Evolutionary conservation across 1,140 invertebrate genomes (phyloP).

Genomic region (Brachionus rubens): DNA sequence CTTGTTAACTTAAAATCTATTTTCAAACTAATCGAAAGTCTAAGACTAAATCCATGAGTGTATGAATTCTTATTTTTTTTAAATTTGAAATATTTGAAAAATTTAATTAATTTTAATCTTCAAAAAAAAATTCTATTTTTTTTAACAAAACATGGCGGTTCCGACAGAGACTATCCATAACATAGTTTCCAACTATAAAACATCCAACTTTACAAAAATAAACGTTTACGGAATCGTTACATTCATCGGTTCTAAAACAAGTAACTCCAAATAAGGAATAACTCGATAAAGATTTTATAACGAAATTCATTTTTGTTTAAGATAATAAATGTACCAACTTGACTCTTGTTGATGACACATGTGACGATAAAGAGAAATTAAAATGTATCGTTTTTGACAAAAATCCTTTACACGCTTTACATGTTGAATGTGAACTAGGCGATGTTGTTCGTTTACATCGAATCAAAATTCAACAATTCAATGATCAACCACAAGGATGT

Average conservation of each 20-base stretch:
- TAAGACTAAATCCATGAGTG: too few relatives aligned
- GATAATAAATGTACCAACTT: not conserved
- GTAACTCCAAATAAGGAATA: not conserved
- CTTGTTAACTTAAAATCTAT: too few relatives aligned
- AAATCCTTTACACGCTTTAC: too few relatives aligned
- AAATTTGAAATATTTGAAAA: too few relatives aligned
- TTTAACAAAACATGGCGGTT: too few relatives aligned
- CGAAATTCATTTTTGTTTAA: not conserved
- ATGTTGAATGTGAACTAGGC: not conserved
- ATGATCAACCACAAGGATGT: not conserved
- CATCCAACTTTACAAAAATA: slow-evolving; percentile 5
- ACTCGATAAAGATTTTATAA: not conserved
- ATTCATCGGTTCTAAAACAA: not conserved
- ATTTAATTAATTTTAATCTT: too few relatives aligned
- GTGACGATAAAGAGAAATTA: not conserved
- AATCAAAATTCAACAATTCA: slow-evolving; percentile 3
- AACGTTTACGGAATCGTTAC: slow-evolving; percentile 11
- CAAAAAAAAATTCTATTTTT: too few relatives aligned
- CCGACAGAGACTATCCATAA: not conserved
- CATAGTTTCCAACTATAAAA: slow-evolving; percentile 16
- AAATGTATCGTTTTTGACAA: not conserved
- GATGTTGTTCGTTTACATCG: not conserved
- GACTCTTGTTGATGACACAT: not conserved
- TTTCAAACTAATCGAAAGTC: too few relatives aligned
- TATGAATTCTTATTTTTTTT: too few relatives aligned